These are phyloP conservation scores for Sphinx pinastri DNA, from an alignment of 2,888 invertebrate genomes.

Conservation along the genomic window DNA sequence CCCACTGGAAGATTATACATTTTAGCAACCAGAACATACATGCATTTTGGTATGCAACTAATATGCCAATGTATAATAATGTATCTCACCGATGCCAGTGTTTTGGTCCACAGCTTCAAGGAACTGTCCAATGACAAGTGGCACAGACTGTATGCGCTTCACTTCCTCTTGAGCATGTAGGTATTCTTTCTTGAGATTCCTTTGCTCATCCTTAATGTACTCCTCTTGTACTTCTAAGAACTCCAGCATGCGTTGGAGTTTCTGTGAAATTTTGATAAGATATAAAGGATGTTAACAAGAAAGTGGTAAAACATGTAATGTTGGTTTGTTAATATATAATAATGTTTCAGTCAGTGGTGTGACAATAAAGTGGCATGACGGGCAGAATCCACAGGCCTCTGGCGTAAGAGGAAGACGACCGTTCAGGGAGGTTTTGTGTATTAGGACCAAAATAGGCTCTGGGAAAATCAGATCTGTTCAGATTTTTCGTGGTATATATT, in stretches of 20 bases:
- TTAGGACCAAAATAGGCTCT: too few relatives aligned
- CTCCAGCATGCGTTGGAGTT: conserved; percentile 97
- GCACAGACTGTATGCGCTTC: conserved; percentile 99
- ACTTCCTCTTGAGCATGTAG: conserved; percentile 99
- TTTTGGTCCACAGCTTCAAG: conserved; percentile 99
- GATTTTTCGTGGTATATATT: too few relatives aligned
- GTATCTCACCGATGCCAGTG: conserved; percentile 90
- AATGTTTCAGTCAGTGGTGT: too few relatives aligned
- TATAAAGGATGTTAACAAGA: background rate
- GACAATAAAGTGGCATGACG: too few relatives aligned
- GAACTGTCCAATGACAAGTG: conserved; percentile 99
- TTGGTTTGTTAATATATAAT: too few relatives aligned
- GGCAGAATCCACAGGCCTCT: too few relatives aligned
- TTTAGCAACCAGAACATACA: too few relatives aligned
- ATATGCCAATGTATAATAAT: background rate
- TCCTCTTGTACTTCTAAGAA: conserved; percentile 99
- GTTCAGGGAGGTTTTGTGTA: too few relatives aligned
- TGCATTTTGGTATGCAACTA: too few relatives aligned
- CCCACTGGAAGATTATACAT: conserved; percentile 86
- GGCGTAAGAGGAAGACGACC: too few relatives aligned
- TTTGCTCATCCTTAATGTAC: conserved; percentile 99
- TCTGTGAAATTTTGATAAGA: conserved; percentile 79
- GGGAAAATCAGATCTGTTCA: too few relatives aligned
- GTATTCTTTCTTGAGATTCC: conserved; percentile 99
- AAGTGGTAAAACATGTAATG: too few relatives aligned